Evolutionary conservation across 2,797 vertebrate genomes (phyloP).

Genomic region (Pangasius krempfi): DNA sequence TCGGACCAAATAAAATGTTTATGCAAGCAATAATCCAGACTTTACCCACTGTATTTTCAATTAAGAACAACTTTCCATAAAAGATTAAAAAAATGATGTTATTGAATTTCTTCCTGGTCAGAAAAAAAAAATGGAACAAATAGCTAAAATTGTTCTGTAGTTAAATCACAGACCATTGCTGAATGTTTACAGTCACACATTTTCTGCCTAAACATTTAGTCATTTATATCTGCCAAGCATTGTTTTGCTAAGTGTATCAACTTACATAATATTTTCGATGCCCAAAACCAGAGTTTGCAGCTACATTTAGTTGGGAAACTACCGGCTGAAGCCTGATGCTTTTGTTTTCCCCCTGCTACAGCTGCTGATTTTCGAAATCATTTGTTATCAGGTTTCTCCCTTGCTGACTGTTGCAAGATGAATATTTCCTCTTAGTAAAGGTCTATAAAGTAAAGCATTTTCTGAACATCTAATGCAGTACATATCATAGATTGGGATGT

Average conservation of each 20-base stretch:
- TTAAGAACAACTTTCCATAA: constrained; percentile 17
- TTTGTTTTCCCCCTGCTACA: neutral
- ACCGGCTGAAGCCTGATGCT: neutral
- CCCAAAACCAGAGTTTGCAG: constrained; percentile 15
- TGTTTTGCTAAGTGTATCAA: constrained; percentile 30
- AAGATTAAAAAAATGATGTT: neutral
- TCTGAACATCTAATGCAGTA: neutral
- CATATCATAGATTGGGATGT: neutral
- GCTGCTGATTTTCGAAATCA: constrained; percentile 24
- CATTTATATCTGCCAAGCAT: constrained; percentile 20
- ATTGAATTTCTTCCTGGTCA: constrained; percentile 27
- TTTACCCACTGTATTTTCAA: constrained; percentile 22
- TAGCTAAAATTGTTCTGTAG: constrained; percentile 23
- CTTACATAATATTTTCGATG: constrained; percentile 34
- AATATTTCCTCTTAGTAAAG: constrained; percentile 6
- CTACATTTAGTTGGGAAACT: constrained; percentile 26
- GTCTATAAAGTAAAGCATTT: neutral
- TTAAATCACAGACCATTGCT: constrained; percentile 22
- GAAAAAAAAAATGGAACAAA: constrained; percentile 18
- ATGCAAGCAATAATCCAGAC: constrained; percentile 17
- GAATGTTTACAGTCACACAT: constrained; percentile 20
- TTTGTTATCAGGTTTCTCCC: constrained; percentile 33
- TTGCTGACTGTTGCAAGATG: neutral
- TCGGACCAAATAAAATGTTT: constrained; percentile 14
- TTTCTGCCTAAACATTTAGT: constrained; percentile 22